phyloP scores from a whole-genome alignment of 2,113 vertebrate genomes.

The Vicugna pacos region DNA sequence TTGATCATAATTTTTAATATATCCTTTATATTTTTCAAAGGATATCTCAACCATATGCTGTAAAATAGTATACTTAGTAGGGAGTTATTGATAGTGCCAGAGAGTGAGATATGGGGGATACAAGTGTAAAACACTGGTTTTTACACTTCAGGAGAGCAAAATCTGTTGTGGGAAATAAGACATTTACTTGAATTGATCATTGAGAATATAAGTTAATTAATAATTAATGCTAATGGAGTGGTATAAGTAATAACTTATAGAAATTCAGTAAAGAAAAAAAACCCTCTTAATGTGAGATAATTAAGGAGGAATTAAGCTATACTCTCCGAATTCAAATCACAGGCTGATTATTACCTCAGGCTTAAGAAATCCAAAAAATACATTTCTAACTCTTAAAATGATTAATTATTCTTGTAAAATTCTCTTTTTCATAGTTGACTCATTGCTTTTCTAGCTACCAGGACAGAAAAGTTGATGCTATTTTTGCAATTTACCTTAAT shows the following conservation, averaged over 20 bases:
- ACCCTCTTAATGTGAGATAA: background rate
- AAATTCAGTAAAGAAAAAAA: constrained; percentile 32
- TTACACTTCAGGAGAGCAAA: background rate
- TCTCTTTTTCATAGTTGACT: constrained; percentile 32
- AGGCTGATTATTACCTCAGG: background rate
- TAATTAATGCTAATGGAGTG: constrained; percentile 10
- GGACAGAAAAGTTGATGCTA: background rate
- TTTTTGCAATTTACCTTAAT: constrained; percentile 3
- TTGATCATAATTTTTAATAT: constrained; percentile 18
- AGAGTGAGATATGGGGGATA: background rate
- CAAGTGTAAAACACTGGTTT: background rate
- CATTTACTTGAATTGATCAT: background rate
- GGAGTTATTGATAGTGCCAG: background rate
- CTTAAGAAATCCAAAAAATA: constrained; percentile 16
- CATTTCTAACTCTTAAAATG: background rate
- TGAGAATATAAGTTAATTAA: constrained; percentile 38
- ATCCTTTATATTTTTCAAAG: constrained; percentile 32
- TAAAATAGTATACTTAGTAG: background rate
- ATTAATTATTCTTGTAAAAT: constrained; percentile 50
- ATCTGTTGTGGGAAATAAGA: constrained; percentile 44
- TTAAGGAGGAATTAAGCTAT: constrained; percentile 27
- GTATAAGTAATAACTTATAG: constrained; percentile 22
- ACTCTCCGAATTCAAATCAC: constrained; percentile 35
- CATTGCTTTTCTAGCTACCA: background rate
- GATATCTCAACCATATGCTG: background rate